A percentile compares a stretch with the other conserved stretches of the same genome.
Conservation (phyloP, 2,113 vertebrate genomes). For the Hipposideros armiger region DNA sequence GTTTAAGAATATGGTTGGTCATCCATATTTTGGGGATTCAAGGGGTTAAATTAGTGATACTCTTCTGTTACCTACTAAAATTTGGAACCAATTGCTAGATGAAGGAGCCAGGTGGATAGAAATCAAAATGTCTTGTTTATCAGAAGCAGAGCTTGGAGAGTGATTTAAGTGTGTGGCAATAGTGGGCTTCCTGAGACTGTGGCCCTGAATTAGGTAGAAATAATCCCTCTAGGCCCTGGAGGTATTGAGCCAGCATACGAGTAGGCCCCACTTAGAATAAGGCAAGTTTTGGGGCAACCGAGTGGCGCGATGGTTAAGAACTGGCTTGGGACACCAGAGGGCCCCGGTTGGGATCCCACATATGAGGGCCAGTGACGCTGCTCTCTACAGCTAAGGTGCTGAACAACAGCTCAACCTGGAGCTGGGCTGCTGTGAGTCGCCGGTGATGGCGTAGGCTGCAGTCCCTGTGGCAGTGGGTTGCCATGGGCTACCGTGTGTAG, state of each 20-base stretch:
- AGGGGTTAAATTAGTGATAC: constrained; percentile 4
- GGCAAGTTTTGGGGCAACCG: not conserved
- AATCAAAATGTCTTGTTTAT: not conserved
- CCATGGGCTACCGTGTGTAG: too few species aligned
- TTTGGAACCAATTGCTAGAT: constrained; percentile 2
- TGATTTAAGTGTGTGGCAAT: not conserved
- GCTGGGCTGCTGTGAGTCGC: too few species aligned
- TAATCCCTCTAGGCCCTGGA: not conserved
- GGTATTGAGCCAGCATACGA: not conserved
- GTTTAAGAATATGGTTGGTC: not conserved
- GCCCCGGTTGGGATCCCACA: too few species aligned
- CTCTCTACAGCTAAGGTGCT: too few species aligned
- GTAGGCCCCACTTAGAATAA: not conserved
- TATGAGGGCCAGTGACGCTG: too few species aligned
- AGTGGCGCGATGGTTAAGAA: too few species aligned
- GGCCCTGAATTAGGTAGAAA: not conserved
- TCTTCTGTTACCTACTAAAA: not conserved
- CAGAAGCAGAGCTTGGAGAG: not conserved
- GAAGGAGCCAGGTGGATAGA: constrained; percentile 22
- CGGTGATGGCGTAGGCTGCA: too few species aligned
- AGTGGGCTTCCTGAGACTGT: not conserved
- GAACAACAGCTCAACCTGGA: too few species aligned
- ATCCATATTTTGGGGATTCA: not conserved
- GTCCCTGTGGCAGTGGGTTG: too few species aligned
- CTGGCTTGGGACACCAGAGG: too few species aligned